phyloP scores from a whole-genome alignment of 2,113 vertebrate genomes.

The Paedocypris sp. region DNA sequence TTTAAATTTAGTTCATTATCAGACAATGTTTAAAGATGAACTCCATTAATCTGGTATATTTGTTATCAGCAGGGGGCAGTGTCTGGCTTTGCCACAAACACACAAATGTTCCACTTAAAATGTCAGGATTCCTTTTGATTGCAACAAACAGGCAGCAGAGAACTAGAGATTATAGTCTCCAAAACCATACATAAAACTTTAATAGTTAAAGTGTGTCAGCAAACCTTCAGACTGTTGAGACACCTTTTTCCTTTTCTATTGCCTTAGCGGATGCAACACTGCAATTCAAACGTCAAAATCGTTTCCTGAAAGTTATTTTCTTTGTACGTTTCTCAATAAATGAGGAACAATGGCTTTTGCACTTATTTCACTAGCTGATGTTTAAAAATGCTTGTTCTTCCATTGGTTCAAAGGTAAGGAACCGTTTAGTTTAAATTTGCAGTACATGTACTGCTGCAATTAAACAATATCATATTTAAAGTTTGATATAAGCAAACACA shows the following conservation, averaged over 20 bases:
- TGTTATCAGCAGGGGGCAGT: slow-evolving; percentile 60
- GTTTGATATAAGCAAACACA: neutral
- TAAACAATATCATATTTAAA: neutral
- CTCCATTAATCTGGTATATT: neutral
- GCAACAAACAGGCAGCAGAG: slow-evolving; percentile 45
- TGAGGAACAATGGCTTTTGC: too few relatives aligned
- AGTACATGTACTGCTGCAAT: neutral
- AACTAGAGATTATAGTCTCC: slow-evolving; percentile 61
- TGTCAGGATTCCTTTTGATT: slow-evolving; percentile 28
- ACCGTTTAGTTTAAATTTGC: neutral
- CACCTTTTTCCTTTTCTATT: slow-evolving; percentile 35
- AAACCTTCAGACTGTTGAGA: neutral
- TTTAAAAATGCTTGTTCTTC: too few relatives aligned
- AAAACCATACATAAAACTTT: slow-evolving; percentile 62
- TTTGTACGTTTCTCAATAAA: neutral
- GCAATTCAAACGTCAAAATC: slow-evolving; percentile 44
- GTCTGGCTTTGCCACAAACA: slow-evolving; percentile 51
- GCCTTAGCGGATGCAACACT: slow-evolving; percentile 49
- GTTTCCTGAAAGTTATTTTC: neutral
- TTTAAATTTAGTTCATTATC: too few relatives aligned
- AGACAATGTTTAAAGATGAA: too few relatives aligned
- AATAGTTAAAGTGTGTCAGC: slow-evolving; percentile 49
- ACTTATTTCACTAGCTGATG: too few relatives aligned
- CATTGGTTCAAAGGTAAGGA: neutral
- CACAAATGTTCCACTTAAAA: neutral